Conservation (phyloP, 2,797 vertebrate species). For the Caiman crocodilus region DNA sequence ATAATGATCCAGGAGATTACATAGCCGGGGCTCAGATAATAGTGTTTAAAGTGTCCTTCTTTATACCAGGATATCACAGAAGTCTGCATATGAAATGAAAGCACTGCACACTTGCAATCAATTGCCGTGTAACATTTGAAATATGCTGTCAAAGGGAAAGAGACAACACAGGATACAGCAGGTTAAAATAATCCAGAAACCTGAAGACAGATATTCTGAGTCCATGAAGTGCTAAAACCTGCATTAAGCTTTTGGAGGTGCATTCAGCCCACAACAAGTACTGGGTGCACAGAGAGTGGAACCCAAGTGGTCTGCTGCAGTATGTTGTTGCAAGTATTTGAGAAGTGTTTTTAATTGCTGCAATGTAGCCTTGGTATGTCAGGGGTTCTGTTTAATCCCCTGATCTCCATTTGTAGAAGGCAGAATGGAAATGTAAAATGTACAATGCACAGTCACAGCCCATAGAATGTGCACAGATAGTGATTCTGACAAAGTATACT, state of each 20-base stretch:
- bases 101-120: neutral
- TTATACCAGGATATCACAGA: neutral
- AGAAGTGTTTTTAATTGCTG: neutral
- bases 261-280: neutral
- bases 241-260: neutral
- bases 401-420: neutral
- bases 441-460: neutral
- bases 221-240: neutral
- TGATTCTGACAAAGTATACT: conserved; percentile 53
- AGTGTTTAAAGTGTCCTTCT: neutral
- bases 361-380: neutral
- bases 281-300: neutral
- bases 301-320: neutral
- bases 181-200: neutral
- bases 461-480: conserved; percentile 39
- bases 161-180: neutral
- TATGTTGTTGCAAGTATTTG: neutral
- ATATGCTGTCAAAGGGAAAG: neutral
- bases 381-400: neutral
- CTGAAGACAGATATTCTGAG: neutral
- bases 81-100: neutral
- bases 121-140: neutral
- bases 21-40: too few relatives aligned
- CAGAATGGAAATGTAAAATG: neutral
- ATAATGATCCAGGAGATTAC: neutral